A percentile compares a stretch with the other conserved stretches of the same genome.
These are phyloP conservation scores for Herpetotheres cachinnans DNA, from an alignment of 2,113 vertebrate genomes.

Conservation along the genomic window DNA sequence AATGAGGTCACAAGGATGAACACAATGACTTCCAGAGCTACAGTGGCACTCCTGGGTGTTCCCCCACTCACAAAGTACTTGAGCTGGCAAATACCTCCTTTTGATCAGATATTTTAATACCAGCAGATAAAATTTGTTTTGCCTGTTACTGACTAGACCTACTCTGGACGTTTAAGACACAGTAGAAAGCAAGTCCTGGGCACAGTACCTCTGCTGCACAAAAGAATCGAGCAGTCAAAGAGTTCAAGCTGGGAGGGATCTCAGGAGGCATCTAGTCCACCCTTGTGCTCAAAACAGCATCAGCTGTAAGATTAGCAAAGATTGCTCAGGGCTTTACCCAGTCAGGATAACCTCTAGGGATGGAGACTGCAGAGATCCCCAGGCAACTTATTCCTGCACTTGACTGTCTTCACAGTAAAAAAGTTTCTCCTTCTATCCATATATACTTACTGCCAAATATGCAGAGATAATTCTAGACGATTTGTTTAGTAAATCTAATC, in stretches of 20 bases:
- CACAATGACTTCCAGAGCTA: not conserved
- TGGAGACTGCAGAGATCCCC: not conserved
- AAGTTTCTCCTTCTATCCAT: not conserved
- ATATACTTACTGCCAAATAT: not conserved
- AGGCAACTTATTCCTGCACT: not conserved
- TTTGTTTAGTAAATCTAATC: not conserved
- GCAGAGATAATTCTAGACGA: fast-evolving
- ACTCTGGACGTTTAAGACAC: not conserved
- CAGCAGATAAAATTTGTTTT: not conserved
- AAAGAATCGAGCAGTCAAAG: not conserved
- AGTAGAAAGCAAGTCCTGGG: not conserved
- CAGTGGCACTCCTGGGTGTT: not conserved
- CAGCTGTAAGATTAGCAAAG: not conserved
- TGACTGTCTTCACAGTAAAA: not conserved
- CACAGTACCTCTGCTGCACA: not conserved
- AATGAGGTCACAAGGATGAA: slow-evolving; percentile 1
- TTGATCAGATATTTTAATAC: not conserved
- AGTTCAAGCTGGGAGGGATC: not conserved
- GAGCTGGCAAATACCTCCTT: not conserved
- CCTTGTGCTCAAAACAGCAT: not conserved
- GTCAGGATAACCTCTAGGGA: not conserved
- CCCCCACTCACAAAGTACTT: not conserved
- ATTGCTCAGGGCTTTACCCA: not conserved
- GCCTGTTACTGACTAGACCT: not conserved
- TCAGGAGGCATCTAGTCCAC: not conserved